Percentiles rank a stretch among this genome's conserved stretches.
phyloP scores from a whole-genome alignment of 1,140 invertebrate genomes.

The Drosophila pectinifera region DNA sequence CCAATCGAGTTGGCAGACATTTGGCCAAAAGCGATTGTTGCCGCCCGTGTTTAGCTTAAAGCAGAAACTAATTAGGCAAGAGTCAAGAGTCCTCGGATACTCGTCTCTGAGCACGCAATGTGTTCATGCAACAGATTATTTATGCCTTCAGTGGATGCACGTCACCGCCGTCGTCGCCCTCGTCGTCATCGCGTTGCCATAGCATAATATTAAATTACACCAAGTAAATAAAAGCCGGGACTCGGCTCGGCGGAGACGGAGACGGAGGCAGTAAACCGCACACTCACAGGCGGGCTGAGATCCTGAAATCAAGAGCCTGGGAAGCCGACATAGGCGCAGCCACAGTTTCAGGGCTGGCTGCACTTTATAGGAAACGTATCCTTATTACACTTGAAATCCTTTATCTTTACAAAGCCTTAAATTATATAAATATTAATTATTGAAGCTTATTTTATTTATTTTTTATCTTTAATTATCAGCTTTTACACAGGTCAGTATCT shows the following conservation, averaged over 20 bases:
- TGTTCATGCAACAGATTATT: slow-evolving; percentile 72
- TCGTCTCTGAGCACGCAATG: slow-evolving; percentile 6
- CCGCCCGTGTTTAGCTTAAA: slow-evolving; percentile 57
- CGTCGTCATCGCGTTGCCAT: slow-evolving; percentile 37
- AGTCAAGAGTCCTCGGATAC: slow-evolving; percentile 15
- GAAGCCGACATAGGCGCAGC: slow-evolving; percentile 14
- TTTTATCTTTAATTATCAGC: too few species aligned
- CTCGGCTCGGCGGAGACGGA: too few species aligned
- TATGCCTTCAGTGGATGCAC: slow-evolving; percentile 66
- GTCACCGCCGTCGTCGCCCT: slow-evolving; percentile 17
- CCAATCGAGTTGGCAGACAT: slow-evolving; percentile 40
- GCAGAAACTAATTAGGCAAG: slow-evolving; percentile 73
- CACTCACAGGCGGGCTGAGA: slow-evolving; percentile 14
- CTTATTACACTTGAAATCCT: neutral
- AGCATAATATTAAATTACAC: slow-evolving; percentile 71
- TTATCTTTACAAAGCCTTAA: too few species aligned
- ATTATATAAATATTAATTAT: too few species aligned
- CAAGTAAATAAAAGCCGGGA: slow-evolving; percentile 63
- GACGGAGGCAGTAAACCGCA: slow-evolving; percentile 22
- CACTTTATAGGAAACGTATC: neutral
- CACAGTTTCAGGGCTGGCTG: slow-evolving; percentile 15
- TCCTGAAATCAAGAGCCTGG: neutral
- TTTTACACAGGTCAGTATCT: too few species aligned
- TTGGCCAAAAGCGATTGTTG: slow-evolving; percentile 69
- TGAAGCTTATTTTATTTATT: too few species aligned